Evolutionary conservation across 2,888 invertebrate species (phyloP).

Genomic region (Germaria angustata): DNA sequence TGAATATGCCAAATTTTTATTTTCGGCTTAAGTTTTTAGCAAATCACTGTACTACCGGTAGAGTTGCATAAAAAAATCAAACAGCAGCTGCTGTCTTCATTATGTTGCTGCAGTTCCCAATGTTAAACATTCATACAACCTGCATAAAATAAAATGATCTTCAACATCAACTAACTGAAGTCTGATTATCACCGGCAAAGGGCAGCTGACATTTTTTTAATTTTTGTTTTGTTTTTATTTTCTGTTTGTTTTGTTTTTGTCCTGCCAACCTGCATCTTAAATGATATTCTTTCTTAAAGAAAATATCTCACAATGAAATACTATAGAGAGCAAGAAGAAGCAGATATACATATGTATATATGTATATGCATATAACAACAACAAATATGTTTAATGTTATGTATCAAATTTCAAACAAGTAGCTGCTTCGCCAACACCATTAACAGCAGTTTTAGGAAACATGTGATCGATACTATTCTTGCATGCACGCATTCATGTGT

Average conservation of each 20-base stretch:
- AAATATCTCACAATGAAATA: conserved; percentile 29
- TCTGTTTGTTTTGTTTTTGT: neutral
- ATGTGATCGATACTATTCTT: conserved; percentile 57
- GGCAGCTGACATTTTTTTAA: conserved; percentile 56
- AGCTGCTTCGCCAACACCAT: conserved; percentile 62
- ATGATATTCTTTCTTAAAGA: conserved; percentile 20
- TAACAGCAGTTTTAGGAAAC: conserved; percentile 44
- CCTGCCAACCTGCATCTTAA: conserved; percentile 45
- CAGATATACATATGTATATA: too few relatives aligned
- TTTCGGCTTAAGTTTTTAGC: neutral
- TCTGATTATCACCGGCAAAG: conserved; percentile 51
- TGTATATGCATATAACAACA: too few relatives aligned
- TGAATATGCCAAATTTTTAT: neutral
- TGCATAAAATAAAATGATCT: conserved; percentile 56
- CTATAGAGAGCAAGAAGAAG: conserved; percentile 14
- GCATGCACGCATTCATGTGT: neutral
- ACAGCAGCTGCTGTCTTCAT: conserved; percentile 52
- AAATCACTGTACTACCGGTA: conserved; percentile 22
- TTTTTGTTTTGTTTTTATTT: neutral
- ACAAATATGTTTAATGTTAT: conserved; percentile 37
- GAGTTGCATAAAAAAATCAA: conserved; percentile 14
- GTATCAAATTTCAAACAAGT: conserved; percentile 66
- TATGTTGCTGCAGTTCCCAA: conserved; percentile 43
- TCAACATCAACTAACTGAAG: conserved; percentile 30
- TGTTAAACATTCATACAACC: conserved; percentile 47